Evolutionary conservation across 2,888 invertebrate genomes (phyloP), one percentile per base, ranked within the genome.

Genomic region (Eupithecia subfuscata): DNA sequence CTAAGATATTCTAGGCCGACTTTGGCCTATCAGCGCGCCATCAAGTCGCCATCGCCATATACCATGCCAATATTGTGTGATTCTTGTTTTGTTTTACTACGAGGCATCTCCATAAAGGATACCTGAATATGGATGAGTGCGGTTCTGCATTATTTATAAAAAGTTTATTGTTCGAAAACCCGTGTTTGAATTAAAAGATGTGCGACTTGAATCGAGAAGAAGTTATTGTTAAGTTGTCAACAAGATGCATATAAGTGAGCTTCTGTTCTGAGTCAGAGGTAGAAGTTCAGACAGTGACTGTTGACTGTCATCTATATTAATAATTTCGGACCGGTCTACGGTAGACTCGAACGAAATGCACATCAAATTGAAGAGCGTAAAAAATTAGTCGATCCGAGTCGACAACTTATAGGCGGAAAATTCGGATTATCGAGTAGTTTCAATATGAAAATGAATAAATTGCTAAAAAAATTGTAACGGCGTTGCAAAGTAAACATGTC

Each of bases 81-180:
- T 22, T 56, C 52, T 22, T 56, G 52, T 22, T 52, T 52, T 52
- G 52, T 52, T 56, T 48, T 56, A 56, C 52, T 22, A 22, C 5
- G 52, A 56, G 22, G 52, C 52, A 56, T 56, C 52, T 56, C 52
- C 22, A 22, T 56, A 56, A 22, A 22, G 22, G 52, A 56, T 56
- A 56, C 9, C 45, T 77, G 73, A 76, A 76, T 79, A 79, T 76
- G 73, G 68, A 79, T 78, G 73, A 73, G 71, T 72, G 25, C 43
- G 34, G 45, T 48, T 74, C 40, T 76, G 79, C 78, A 78, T 79
- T 74, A 71, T 71, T 74, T 76, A 76, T 76, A 69, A 75, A 75
- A 76, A 73, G 70, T 68, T 75, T 72, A 76, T 79, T 79, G 78
- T 79, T 76, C 22, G 16, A 75, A 77, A 77, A 67, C 63, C 34